phyloP scores from a whole-genome alignment of 2,888 invertebrate genomes.

The Drosophila neotestacea region DNA sequence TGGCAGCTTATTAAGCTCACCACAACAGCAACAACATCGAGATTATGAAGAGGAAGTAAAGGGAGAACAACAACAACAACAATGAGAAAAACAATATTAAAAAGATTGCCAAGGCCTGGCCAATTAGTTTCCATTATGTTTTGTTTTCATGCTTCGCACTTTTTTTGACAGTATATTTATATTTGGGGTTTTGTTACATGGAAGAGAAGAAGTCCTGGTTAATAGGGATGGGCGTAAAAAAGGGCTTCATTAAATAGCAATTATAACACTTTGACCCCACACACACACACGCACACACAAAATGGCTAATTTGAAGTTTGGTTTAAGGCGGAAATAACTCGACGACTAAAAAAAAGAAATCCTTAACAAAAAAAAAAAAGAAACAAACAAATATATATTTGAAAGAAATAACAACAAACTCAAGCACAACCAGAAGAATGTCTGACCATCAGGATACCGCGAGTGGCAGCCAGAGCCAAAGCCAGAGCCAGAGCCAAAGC shows the following conservation, averaged over 20 bases:
- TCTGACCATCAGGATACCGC: conserved; percentile 46
- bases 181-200: background rate
- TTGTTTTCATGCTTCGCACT: conserved; percentile 21
- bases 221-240: conserved; percentile 9
- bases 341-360: background rate
- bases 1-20: conserved; percentile 16
- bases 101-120: conserved; percentile 36
- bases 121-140: conserved; percentile 71
- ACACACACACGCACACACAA: conserved; percentile 2
- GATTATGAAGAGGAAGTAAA: background rate
- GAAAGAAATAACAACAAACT: background rate
- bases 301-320: conserved; percentile 10
- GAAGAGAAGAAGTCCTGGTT: background rate
- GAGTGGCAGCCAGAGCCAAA: conserved; percentile 17
- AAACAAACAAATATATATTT: conserved; percentile 4
- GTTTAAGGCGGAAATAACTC: conserved; percentile 8
- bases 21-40: background rate
- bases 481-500: background rate
- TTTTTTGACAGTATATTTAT: conserved; percentile 13
- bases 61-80: background rate
- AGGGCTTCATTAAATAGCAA: conserved; percentile 65
- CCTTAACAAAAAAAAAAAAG: background rate
- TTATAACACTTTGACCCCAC: conserved; percentile 50
- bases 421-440: conserved; percentile 34
- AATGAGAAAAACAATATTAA: conserved; percentile 27